Evolutionary conservation across 2,113 vertebrate species (phyloP), one percentile per base, ranked within the genome.

Genomic region (Macheiramphus alcinus): DNA sequence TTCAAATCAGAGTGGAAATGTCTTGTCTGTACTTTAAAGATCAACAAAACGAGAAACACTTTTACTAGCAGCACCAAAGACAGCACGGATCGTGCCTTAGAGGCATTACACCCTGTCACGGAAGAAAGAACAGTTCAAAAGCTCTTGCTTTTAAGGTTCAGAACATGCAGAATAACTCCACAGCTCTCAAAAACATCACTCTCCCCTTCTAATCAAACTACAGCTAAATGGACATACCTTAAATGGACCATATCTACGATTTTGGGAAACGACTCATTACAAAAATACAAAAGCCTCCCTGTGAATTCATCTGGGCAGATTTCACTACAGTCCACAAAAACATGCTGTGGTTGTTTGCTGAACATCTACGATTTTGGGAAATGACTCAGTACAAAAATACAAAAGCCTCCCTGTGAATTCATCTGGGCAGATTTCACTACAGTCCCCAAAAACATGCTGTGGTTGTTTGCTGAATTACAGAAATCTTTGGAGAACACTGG

Each of bases 101-200:
- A 53, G n/a, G 23, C 32, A 27, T 43, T 15, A 50, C 5, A 10
- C 10, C 45, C 31, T 4, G 1, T 43, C 55, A 47, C 1, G 1
- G 66, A 48, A 67, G 43, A 29, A 50, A 45, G n/a, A 52, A 38
- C 53, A 25, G 13, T 19, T 45, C 23, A 61, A 36, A 42, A 59
- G 65, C 61, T 56, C 38, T 65, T 61, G 34, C 18, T 80, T 81
- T 76, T 48, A 55, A 42, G 50, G 34, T 79, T 86, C 70, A 59
- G 65, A 66, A 71, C 31, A 59, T 18, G 70, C 17, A 29, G 79
- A 93, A 22, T 47, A 81, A 75, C 27, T 50, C 70, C 61, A 55
- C 65, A 34, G 45, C n/a, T 70, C 62, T 50, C 38, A 50, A 10
- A 61, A 55, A 5, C 17, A 55, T 38, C 67, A 4, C 40, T 25